Percentiles rank a stretch among this genome's conserved stretches.
phyloP scores from a whole-genome alignment of 2,113 vertebrate genomes.

The Petrocephalus microphthalmus region DNA sequence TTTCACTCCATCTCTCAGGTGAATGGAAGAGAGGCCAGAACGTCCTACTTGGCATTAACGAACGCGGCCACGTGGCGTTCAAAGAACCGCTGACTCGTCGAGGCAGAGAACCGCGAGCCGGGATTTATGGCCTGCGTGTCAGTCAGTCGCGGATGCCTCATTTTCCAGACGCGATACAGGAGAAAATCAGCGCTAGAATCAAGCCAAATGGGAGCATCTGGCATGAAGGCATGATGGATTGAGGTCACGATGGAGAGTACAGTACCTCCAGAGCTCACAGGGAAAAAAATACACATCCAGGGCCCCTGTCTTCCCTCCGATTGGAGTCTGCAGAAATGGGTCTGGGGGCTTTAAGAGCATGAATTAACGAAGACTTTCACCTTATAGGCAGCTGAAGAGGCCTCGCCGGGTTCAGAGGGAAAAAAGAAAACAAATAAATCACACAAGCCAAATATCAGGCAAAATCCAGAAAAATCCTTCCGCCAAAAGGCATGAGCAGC shows the following conservation, averaged over 20 bases:
- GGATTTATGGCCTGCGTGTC: neutral
- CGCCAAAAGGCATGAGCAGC: neutral
- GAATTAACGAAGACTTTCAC: slow-evolving; percentile 18
- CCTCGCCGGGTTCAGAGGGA: neutral
- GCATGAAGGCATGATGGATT: neutral
- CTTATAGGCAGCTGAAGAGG: slow-evolving; percentile 4
- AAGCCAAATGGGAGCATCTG: neutral
- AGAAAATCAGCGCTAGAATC: neutral
- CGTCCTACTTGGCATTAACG: neutral
- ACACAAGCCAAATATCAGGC: neutral
- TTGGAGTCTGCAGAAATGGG: neutral
- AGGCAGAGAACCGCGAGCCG: neutral
- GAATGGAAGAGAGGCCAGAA: neutral
- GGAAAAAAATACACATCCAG: neutral
- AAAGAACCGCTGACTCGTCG: neutral
- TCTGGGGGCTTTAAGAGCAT: neutral
- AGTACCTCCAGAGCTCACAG: neutral
- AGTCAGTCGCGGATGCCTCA: neutral
- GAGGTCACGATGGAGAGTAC: neutral
- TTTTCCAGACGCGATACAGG: neutral
- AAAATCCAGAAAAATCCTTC: neutral
- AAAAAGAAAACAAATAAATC: neutral
- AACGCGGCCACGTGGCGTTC: neutral
- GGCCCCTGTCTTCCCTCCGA: neutral
- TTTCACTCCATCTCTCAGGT: neutral